Evolutionary conservation across 2,797 vertebrate genomes (phyloP).

Genomic region (Pangasius sanitwongsei): DNA sequence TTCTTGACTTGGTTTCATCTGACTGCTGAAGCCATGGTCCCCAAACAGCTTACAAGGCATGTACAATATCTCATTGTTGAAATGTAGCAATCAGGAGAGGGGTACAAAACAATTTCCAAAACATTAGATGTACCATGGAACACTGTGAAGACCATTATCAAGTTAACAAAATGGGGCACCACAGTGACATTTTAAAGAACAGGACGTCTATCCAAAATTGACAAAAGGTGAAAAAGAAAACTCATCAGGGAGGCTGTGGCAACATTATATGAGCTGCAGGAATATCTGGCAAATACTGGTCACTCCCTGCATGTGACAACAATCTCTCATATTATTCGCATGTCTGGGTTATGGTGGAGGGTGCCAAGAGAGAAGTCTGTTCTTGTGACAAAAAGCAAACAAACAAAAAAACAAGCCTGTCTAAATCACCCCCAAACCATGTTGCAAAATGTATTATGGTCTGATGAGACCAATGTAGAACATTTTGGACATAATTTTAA

Average conservation of each 20-base stretch:
- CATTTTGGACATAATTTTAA: not conserved
- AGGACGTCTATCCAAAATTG: not conserved
- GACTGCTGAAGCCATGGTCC: not conserved
- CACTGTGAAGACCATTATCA: not conserved
- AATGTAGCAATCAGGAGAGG: not conserved
- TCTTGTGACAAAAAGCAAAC: not conserved
- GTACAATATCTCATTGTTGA: not conserved
- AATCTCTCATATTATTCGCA: not conserved
- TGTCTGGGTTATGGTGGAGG: not conserved
- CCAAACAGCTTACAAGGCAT: not conserved
- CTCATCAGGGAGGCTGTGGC: not conserved
- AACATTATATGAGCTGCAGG: not conserved
- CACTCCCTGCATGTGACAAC: not conserved
- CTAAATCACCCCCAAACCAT: not conserved
- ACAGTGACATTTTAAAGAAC: not conserved
- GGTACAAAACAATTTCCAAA: not conserved
- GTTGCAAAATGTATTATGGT: not conserved
- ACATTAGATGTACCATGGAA: not conserved
- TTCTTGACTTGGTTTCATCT: not conserved
- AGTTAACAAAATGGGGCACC: not conserved
- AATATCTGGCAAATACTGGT: not conserved
- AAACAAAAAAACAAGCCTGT: not conserved
- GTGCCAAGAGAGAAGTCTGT: not conserved
- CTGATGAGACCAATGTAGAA: not conserved
- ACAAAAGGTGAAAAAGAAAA: not conserved